These are phyloP conservation scores for Platerodrilus igneus DNA, from an alignment of 2,888 invertebrate genomes.

Conservation along the genomic window DNA sequence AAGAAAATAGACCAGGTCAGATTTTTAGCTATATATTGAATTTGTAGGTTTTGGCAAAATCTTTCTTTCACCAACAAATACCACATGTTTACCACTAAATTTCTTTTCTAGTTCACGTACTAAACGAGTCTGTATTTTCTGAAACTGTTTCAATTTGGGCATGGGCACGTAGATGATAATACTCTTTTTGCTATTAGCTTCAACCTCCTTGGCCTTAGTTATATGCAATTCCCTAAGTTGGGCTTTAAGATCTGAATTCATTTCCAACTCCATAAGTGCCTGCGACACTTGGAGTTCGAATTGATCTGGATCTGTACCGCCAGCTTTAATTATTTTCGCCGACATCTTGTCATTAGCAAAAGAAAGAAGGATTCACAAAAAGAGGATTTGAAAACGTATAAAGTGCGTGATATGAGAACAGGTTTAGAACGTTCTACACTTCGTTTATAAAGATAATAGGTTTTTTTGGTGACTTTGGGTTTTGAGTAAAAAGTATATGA, in stretches of 20 bases:
- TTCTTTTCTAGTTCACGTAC: slow-evolving; percentile 99
- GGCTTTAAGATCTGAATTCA: slow-evolving; percentile 94
- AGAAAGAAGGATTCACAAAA: no score
- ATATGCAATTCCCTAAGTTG: slow-evolving; percentile 93
- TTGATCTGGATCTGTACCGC: slow-evolving; percentile 85
- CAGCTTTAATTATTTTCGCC: slow-evolving; percentile 81
- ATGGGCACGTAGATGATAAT: slow-evolving; percentile 99
- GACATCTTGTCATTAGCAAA: no score
- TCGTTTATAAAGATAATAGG: no score
- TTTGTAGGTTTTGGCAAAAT: slow-evolving; percentile 98
- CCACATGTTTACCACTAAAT: slow-evolving; percentile 97
- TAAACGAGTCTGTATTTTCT: slow-evolving; percentile 94
- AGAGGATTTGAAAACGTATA: no score
- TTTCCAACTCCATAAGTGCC: slow-evolving; percentile 93
- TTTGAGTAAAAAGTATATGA: no score
- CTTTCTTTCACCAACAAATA: slow-evolving; percentile 95
- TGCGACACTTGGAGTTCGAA: slow-evolving; percentile 92
- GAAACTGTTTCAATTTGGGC: slow-evolving; percentile 95
- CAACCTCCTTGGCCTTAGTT: slow-evolving; percentile 91
- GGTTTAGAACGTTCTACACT: no score
- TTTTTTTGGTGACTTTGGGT: no score
- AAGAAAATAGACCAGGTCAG: no score
- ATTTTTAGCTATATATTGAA: no score
- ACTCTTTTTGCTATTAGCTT: slow-evolving; percentile 90
- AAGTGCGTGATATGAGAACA: no score